Percentiles rank a stretch among this genome's conserved stretches.
Conservation (phyloP, 2,113 vertebrate species). For the Oreocharis arfaki region DNA sequence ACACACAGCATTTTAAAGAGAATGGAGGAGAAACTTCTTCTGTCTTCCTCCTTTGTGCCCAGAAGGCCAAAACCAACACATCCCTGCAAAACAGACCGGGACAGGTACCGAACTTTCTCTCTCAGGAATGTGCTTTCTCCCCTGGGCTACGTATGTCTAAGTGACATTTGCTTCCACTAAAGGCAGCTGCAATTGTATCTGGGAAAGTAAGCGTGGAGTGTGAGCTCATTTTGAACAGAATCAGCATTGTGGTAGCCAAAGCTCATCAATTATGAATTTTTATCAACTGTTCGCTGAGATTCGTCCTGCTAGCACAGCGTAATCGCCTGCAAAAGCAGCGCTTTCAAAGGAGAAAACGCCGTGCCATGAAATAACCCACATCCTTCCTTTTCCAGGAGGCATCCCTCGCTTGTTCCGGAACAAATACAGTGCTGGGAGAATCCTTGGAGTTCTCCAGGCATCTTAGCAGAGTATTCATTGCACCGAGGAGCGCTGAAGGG, state of each 20-base stretch:
- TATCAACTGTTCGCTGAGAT: neutral
- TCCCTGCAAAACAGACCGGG: neutral
- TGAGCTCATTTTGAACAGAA: slow-evolving; percentile 5
- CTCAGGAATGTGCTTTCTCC: neutral
- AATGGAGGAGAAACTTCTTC: neutral
- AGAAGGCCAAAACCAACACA: neutral
- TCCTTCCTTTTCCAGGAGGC: neutral
- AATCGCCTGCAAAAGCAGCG: neutral
- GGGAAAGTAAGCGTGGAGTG: neutral
- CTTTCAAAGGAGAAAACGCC: neutral
- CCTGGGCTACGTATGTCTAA: neutral
- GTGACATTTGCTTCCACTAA: neutral
- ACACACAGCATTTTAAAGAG: neutral
- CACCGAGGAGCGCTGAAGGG: neutral
- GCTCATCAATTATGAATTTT: slow-evolving; percentile 49
- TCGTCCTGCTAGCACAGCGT: neutral
- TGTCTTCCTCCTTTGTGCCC: neutral
- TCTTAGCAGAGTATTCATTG: neutral
- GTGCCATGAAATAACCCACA: neutral
- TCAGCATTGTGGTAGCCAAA: slow-evolving; percentile 6
- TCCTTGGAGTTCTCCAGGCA: neutral
- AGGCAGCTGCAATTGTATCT: neutral
- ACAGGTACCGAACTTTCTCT: neutral
- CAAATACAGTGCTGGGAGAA: neutral
- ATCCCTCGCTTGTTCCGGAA: neutral